These are phyloP conservation scores for Neodon shergylaensis DNA, from an alignment of 2,113 vertebrate genomes.

Conservation along the genomic window DNA sequence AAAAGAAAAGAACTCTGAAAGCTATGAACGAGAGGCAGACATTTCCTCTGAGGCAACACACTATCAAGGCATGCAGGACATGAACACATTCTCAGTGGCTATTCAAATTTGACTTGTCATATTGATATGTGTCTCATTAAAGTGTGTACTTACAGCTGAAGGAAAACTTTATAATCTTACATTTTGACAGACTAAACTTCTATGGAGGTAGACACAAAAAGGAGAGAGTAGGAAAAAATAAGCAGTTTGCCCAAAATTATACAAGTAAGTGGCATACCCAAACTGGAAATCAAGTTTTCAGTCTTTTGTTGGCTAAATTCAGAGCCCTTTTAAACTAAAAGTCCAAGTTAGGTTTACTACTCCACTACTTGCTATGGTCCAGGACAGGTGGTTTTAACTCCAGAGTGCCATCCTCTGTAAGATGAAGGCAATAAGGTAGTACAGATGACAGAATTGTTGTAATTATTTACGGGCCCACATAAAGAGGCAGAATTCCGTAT, in stretches of 20 bases:
- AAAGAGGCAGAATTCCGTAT: not conserved
- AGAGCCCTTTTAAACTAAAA: not conserved
- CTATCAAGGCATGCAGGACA: not conserved
- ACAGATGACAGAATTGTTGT: not conserved
- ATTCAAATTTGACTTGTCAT: constrained; percentile 33
- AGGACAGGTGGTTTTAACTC: not conserved
- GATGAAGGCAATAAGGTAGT: not conserved
- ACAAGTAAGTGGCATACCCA: not conserved
- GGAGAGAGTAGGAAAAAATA: not conserved
- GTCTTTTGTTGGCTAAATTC: not conserved
- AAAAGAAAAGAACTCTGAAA: not conserved
- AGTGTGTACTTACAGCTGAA: constrained; percentile 59
- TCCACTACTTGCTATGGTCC: not conserved
- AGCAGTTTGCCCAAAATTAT: not conserved
- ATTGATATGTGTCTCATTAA: constrained; percentile 60
- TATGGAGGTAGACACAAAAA: not conserved
- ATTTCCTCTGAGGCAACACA: not conserved
- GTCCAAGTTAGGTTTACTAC: not conserved
- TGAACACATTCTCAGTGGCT: constrained; percentile 8
- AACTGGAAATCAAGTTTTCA: not conserved
- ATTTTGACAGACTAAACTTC: not conserved
- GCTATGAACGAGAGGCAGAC: not conserved
- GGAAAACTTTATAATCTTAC: constrained; percentile 54
- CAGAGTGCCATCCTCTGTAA: not conserved
- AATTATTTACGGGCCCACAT: not conserved